Evolutionary conservation across 2,797 vertebrate species (phyloP), one percentile per base, ranked within the genome.

Genomic region (Austrolebias charrua): DNA sequence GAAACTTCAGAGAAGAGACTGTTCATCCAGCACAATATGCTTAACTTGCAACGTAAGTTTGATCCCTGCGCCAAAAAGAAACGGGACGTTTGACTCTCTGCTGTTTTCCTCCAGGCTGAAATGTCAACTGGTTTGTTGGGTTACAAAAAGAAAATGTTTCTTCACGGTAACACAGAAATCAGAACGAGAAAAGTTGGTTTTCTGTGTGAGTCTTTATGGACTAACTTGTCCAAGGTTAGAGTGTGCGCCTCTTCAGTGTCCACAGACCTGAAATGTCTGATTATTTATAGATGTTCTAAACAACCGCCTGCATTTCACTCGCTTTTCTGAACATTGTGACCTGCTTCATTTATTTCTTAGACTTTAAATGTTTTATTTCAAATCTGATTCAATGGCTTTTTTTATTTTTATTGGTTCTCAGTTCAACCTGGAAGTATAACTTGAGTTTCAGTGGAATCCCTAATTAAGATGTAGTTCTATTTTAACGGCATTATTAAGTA

Each of bases 21-120:
- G 14, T 51, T 15, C 42, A 55, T 63, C 68, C 70, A 38, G 6
- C 67, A 50, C 91, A 88, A 63, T 56, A 98, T 98, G 96, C 95
- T 94, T 91, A 96, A 94, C 91, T 89, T 95, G 86, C 95, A 95
- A 89, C 90, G 96, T 98, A 95, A 98, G 97, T 95, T 60, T 62
- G 13, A 51, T 1, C 6, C 40, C 69, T 47, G 47, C 12, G 1
- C 45, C 8, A 12, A 15, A 13, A 61, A 40, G 62, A 65, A 64
- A 51, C 56, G 4, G 20, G 55, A 52, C 12, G 15, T 18, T n/a
- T 47, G 14, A 35, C 6, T 55, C 59, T 63, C 28, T 53, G 10
- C 55, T 51, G 50, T 45, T 62, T 33, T 24, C 35, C 57, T 49
- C 33, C 13, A 44, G 55, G 72, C 55, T 56, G 0, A 20, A 20